These are phyloP conservation scores for Pycnonotus jocosus DNA, from an alignment of 2,113 vertebrate genomes.

Conservation along the genomic window DNA sequence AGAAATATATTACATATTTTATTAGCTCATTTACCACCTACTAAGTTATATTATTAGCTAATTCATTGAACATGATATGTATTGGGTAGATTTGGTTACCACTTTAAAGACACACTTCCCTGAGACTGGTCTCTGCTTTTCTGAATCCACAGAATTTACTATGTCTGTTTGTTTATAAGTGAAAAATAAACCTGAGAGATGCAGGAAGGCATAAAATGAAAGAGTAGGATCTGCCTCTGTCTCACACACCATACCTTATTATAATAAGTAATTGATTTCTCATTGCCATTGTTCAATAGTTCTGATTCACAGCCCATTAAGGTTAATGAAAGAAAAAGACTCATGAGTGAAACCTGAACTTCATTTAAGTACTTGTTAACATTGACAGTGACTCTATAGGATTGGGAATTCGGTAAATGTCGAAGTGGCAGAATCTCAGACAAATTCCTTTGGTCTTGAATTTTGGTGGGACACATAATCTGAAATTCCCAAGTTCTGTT, in stretches of 20 bases:
- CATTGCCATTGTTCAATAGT: background rate
- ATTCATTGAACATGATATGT: conserved; percentile 46
- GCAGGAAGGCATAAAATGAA: background rate
- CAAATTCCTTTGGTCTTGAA: background rate
- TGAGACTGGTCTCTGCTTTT: background rate
- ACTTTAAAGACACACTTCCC: conserved; percentile 2
- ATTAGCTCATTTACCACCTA: conserved; percentile 75
- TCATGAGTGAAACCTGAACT: background rate
- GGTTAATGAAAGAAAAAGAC: background rate
- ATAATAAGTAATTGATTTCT: conserved; percentile 11
- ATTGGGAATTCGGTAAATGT: background rate
- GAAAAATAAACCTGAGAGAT: background rate
- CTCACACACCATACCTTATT: background rate
- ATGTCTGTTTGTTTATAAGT: background rate
- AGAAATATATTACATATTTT: conserved; percentile 73
- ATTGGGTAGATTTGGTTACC: conserved; percentile 19
- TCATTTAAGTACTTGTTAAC: background rate
- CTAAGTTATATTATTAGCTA: conserved; percentile 67
- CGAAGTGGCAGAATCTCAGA: background rate
- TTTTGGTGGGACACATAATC: background rate
- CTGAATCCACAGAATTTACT: background rate
- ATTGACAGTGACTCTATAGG: background rate
- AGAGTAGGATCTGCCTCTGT: background rate
- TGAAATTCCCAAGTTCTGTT: background rate
- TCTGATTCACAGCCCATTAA: background rate